Evolutionary conservation across 2,113 vertebrate genomes (phyloP), one percentile per base, ranked within the genome.

Genomic region (Helogale parvula): DNA sequence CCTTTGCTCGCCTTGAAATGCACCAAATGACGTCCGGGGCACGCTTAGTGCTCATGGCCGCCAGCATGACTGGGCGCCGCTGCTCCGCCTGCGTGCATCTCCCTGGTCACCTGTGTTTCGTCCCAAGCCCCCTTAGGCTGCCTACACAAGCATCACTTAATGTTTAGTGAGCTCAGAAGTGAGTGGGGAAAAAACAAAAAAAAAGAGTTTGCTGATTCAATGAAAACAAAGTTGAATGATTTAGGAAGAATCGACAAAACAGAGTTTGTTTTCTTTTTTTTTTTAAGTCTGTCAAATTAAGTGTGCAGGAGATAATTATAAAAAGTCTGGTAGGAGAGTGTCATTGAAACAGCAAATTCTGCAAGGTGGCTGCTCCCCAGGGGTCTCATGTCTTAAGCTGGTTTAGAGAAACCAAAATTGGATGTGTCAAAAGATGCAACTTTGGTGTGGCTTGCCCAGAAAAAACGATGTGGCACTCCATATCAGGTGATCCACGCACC

Each of bases 221-320:
- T 93, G 71, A 96, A 93, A 91, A 91, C 31, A 29, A 91, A 89
- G 52, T 68, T 16, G 79, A 90, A 89, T 74, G 74, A 66, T 80
- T 93, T 89, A 91, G 86, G 97, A 95, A 93, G 50, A 95, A 7
- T 54, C 60, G 74, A 92, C 45, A 41, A 80, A 77, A n/a, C 50
- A 68, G 35, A 63, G 69, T 23, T 60, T 66, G 5, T 72, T 11
- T 13, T 50, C 13, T 50, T 50, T 10, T 41, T 15, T 74, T 60
- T 90, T 63, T 23, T 29, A 86, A 63, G 71, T 35, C 47, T 52
- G 23, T 84, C 84, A 54, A 76, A 35, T 41, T 33, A 80, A 41
- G 31, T n/a, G 2, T 65, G 25, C 13, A 14, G 1, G 63, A 79
- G 8, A 47, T 25, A 88, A 74, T 45, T 15, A 41, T 25, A 33